Evolutionary conservation across 2,888 invertebrate species (phyloP).

Genomic region (Ditylenchus weischeri): DNA sequence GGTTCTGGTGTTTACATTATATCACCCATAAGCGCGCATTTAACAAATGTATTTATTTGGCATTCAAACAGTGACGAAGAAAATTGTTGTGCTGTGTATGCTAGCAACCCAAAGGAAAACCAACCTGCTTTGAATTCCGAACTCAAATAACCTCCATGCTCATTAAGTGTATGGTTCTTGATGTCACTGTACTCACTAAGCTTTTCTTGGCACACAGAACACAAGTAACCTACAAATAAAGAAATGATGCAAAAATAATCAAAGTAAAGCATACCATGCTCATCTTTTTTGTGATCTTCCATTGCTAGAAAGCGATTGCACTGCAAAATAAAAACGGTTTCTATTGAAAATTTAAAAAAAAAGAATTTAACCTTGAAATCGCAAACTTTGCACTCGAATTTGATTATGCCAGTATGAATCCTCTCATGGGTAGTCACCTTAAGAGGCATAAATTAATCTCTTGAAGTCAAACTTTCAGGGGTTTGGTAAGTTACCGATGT

Average conservation of each 20-base stretch:
- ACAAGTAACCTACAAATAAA: conserved; percentile 37
- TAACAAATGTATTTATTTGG: conserved; percentile 11
- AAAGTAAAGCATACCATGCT: conserved; percentile 58
- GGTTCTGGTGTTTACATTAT: too few relatives aligned
- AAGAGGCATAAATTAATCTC: background rate
- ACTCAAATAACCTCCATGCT: conserved; percentile 57
- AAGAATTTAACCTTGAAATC: conserved; percentile 34
- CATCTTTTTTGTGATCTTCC: conserved; percentile 56
- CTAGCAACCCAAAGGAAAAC: conserved; percentile 16
- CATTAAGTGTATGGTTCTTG: conserved; percentile 56
- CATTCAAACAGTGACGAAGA: conserved; percentile 2
- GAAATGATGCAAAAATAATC: conserved; percentile 44
- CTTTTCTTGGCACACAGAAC: conserved; percentile 53
- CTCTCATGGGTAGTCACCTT: conserved; percentile 57
- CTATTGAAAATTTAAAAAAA: background rate
- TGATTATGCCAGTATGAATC: conserved; percentile 59
- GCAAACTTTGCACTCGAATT: conserved; percentile 57
- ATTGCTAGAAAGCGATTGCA: conserved; percentile 52
- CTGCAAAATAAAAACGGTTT: conserved; percentile 21
- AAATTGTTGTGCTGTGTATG: conserved; percentile 10
- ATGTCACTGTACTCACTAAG: conserved; percentile 55
- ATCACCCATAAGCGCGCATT: background rate
- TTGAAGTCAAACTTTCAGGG: background rate
- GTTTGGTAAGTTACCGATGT: conserved; percentile 33
- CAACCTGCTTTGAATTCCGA: conserved; percentile 52